Evolutionary conservation across 2,113 vertebrate genomes (phyloP).

Genomic region (Oxyruncus cristatus): DNA sequence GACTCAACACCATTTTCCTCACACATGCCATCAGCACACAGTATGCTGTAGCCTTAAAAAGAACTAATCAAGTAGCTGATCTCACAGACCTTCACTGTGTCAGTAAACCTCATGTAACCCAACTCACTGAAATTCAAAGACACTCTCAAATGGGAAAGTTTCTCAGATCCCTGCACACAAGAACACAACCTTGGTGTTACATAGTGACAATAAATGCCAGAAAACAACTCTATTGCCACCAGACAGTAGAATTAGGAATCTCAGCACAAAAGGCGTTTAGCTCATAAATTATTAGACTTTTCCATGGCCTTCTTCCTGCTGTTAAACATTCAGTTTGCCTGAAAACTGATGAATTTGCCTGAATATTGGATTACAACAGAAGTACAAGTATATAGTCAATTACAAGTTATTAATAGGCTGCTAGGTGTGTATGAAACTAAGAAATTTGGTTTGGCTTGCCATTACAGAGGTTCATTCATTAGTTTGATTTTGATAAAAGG

Average conservation of each 20-base stretch:
- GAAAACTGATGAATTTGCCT: background rate
- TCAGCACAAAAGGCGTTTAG: background rate
- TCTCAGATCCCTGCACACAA: background rate
- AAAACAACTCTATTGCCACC: background rate
- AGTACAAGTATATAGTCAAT: background rate
- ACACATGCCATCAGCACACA: background rate
- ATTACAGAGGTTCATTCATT: background rate
- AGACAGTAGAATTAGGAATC: background rate
- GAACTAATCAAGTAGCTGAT: background rate
- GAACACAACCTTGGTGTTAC: background rate
- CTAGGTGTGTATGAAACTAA: background rate
- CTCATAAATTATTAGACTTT: background rate
- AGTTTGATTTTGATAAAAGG: background rate
- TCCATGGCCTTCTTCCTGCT: background rate
- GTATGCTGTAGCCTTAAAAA: background rate
- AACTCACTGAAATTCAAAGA: background rate
- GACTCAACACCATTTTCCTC: constrained; percentile 44
- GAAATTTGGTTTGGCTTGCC: background rate
- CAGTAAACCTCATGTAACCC: background rate
- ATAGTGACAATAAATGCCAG: background rate
- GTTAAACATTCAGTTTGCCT: background rate
- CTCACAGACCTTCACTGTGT: background rate
- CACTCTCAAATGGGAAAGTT: background rate
- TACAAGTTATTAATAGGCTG: background rate
- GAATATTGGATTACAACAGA: background rate